A percentile compares a stretch with the other conserved stretches of the same genome.
phyloP scores from a whole-genome alignment of 2,888 invertebrate species.

The Dastarcus helophoroides region DNA sequence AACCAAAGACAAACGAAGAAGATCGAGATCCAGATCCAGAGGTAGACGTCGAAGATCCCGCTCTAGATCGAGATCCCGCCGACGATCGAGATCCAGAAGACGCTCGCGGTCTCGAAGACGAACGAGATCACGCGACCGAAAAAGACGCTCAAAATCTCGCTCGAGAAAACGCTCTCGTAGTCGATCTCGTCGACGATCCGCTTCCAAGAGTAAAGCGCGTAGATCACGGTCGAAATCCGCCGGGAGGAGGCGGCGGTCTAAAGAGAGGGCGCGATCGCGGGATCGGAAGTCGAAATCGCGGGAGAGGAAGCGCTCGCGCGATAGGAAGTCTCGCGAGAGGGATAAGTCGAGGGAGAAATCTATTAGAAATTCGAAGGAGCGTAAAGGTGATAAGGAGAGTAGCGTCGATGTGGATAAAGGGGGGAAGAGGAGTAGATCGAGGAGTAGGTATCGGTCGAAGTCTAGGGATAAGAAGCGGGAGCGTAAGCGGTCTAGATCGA shows the following conservation, averaged over 20 bases:
- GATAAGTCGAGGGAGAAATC: conserved; percentile 22
- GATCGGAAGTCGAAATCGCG: conserved; percentile 10
- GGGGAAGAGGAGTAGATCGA: conserved; percentile 40
- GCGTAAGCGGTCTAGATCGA: conserved; percentile 39
- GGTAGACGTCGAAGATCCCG: conserved; percentile 36
- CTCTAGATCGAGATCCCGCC: conserved; percentile 53
- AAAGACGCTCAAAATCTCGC: conserved; percentile 46
- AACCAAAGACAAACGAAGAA: conserved; percentile 70
- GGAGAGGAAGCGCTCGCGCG: conserved; percentile 12
- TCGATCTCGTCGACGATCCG: conserved; percentile 17
- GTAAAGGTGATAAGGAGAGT: conserved; percentile 31
- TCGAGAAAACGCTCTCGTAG: conserved; percentile 27
- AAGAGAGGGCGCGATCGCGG: conserved; percentile 22
- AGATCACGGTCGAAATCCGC: conserved; percentile 39
- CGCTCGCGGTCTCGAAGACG: conserved; percentile 48
- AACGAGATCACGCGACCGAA: conserved; percentile 43
- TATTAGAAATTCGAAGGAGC: conserved; percentile 28
- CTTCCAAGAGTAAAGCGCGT: conserved; percentile 20
- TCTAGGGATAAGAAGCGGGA: conserved; percentile 45
- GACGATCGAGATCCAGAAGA: conserved; percentile 29
- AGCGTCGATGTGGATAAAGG: conserved; percentile 34
- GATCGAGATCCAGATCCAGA: conserved; percentile 31
- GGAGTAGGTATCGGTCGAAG: conserved; percentile 45
- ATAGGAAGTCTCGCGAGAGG: conserved; percentile 18
- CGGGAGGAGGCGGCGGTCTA: conserved; percentile 28